Evolutionary conservation across 1,140 invertebrate genomes (phyloP).

Genomic region (Drosophila pectinifera): DNA sequence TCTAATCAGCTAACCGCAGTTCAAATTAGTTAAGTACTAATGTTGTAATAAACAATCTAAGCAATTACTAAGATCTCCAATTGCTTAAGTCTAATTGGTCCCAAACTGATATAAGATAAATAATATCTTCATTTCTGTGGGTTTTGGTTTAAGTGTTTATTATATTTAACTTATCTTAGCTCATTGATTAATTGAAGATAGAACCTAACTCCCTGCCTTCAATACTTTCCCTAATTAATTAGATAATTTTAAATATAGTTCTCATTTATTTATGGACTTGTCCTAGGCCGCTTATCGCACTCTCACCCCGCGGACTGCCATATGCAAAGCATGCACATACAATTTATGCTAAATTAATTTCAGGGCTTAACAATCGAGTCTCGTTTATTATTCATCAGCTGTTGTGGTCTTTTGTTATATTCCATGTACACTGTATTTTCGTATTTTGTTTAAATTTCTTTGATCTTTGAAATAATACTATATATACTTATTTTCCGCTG

Average conservation of each 20-base stretch:
- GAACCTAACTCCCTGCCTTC: no score
- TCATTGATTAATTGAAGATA: not conserved
- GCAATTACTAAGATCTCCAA: no score
- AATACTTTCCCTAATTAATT: not conserved
- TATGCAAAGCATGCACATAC: constrained; percentile 42
- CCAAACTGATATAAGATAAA: no score
- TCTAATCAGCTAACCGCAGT: not conserved
- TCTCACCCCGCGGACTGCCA: constrained; percentile 2
- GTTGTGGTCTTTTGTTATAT: constrained; percentile 41
- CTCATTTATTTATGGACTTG: constrained; percentile 1
- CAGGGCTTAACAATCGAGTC: constrained; percentile 58
- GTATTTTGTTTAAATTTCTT: constrained; percentile 14
- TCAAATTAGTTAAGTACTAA: not conserved
- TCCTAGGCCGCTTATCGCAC: constrained; percentile 28
- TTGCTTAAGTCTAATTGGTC: no score
- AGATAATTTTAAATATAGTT: not conserved
- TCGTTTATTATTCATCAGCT: constrained; percentile 67
- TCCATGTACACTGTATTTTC: constrained; percentile 19
- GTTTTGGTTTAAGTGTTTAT: no score
- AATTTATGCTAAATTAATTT: constrained; percentile 71
- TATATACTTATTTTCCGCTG: constrained; percentile 35
- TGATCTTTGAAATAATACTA: constrained; percentile 29
- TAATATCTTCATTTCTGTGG: no score
- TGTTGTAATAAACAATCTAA: no score
- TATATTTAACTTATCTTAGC: not conserved